Percentiles rank a stretch among this genome's conserved stretches.
Conservation (phyloP, 2,888 invertebrate species). For the Drosophila colorata region DNA sequence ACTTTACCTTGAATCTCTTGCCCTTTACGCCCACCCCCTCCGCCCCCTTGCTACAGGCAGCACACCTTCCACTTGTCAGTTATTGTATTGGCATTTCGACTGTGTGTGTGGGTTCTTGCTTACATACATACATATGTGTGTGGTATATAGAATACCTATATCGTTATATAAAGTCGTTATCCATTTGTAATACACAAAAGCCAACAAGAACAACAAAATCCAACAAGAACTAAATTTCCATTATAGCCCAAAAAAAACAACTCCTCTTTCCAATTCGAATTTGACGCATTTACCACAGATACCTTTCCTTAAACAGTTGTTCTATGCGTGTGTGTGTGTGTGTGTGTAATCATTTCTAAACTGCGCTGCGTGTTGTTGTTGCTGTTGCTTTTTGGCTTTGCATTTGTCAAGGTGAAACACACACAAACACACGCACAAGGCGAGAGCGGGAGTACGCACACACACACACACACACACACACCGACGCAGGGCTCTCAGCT, state of each 20-base stretch:
- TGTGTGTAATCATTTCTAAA: conserved; percentile 50
- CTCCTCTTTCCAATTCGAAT: background rate
- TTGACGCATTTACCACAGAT: conserved; percentile 11
- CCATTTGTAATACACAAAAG: conserved; percentile 29
- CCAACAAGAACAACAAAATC: conserved; percentile 5
- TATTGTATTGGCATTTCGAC: conserved; percentile 58
- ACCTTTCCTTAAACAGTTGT: conserved; percentile 21
- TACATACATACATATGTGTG: background rate
- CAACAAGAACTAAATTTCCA: background rate
- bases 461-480: conserved; percentile 16
- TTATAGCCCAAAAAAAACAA: conserved; percentile 1
- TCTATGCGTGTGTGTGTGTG: conserved; percentile 21
- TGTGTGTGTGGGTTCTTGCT: background rate
- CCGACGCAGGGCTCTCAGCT: conserved; percentile 25
- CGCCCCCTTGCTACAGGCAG: background rate
- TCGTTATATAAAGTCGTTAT: conserved; percentile 66
- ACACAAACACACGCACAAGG: conserved; percentile 34
- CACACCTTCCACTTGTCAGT: conserved; percentile 6
- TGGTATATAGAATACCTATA: conserved; percentile 11
- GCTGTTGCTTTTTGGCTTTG: conserved; percentile 57
- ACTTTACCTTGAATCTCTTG: background rate
- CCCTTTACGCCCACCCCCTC: background rate
- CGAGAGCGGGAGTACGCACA: conserved; percentile 35
- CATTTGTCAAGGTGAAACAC: conserved; percentile 72
- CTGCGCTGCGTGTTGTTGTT: conserved; percentile 37